Conservation (phyloP, 2,113 vertebrate genomes). For the Pipa parva region DNA sequence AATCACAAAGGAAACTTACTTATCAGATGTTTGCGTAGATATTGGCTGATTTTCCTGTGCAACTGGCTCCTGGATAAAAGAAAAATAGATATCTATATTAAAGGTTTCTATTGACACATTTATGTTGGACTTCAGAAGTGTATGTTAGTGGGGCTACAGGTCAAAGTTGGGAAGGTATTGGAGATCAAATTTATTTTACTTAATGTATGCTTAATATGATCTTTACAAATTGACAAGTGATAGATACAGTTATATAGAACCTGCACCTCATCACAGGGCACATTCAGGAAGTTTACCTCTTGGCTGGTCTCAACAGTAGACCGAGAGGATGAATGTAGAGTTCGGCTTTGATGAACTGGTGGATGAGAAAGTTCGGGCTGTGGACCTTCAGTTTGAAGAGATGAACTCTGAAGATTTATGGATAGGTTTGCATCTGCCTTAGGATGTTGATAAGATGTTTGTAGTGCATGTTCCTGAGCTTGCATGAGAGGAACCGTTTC, state of each 20-base stretch:
- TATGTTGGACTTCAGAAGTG: too few relatives aligned
- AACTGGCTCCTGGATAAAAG: conserved; percentile 69
- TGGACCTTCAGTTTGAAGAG: conserved; percentile 50
- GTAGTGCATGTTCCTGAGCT: conserved; percentile 58
- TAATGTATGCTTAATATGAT: too few relatives aligned
- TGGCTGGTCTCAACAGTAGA: conserved; percentile 52
- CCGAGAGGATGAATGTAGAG: conserved; percentile 46
- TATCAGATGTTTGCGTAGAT: conserved; percentile 76
- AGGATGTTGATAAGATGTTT: conserved; percentile 61
- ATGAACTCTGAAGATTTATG: conserved; percentile 48
- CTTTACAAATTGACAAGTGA: too few relatives aligned
- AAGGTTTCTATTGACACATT: too few relatives aligned
- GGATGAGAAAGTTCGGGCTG: conserved; percentile 53
- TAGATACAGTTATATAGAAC: too few relatives aligned
- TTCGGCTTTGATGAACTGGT: conserved; percentile 56
- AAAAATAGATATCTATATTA: conserved; percentile 35
- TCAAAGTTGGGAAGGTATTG: too few relatives aligned
- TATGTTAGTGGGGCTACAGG: too few relatives aligned
- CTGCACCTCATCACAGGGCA: too few relatives aligned
- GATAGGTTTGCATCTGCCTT: conserved; percentile 47
- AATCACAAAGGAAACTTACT: conserved; percentile 61
- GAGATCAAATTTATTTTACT: too few relatives aligned
- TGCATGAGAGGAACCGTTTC: conserved; percentile 51
- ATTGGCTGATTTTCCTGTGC: conserved; percentile 70
- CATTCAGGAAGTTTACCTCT: conserved; percentile 54